These are phyloP conservation scores for Anthoscopus minutus DNA, from an alignment of 2,113 vertebrate species.

Conservation along the genomic window DNA sequence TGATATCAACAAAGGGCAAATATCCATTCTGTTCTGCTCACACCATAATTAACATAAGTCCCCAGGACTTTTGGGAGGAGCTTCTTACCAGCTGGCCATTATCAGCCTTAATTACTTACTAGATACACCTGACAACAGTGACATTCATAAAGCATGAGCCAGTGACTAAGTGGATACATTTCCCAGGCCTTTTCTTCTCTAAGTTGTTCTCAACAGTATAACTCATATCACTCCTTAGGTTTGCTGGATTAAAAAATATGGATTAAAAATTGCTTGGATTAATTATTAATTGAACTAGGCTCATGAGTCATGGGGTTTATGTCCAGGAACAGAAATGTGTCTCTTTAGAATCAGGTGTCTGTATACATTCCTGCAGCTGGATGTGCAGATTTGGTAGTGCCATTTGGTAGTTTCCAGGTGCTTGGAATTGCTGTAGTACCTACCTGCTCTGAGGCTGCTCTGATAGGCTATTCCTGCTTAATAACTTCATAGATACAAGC, in stretches of 20 bases:
- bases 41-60: neutral
- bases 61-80: neutral
- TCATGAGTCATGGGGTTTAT: neutral
- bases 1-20: neutral
- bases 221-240: neutral
- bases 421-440: neutral
- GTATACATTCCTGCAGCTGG: neutral
- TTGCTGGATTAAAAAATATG: neutral
- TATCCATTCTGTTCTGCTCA: neutral
- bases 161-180: neutral
- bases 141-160: neutral
- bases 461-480: neutral
- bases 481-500: neutral
- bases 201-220: neutral
- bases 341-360: neutral
- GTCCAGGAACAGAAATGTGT: neutral
- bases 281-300: conserved; percentile 3
- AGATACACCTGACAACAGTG: neutral
- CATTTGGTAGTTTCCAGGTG: neutral
- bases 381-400: neutral
- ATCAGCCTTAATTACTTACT: neutral
- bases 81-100: neutral
- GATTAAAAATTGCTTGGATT: neutral
- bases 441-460: neutral
- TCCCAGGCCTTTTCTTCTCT: neutral